Evolutionary conservation across 2,888 invertebrate species (phyloP), one percentile per base, ranked within the genome.

Genomic region (Entomobrya multifasciata): DNA sequence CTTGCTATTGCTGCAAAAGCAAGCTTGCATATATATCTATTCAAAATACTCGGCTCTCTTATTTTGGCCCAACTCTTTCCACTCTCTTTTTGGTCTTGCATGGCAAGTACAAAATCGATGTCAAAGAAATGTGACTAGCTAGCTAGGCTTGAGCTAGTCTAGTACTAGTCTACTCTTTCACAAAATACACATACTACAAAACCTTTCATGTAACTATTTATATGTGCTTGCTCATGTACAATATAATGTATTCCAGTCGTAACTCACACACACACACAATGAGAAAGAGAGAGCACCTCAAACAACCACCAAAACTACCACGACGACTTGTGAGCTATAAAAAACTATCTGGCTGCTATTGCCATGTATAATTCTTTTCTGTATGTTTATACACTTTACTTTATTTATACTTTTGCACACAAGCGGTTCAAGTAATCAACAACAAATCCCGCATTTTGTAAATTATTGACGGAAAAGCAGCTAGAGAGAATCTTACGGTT

Each of bases 81-180:
- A 27, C 30, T 22, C 22, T 4, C n/a, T 17, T 49, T 74, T 36
- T 52, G 52, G 52, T 30, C 27, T 52, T 27, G 49, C 72, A 30
- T 52, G 52, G 49, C 72, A 74, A 74, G 72, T 74, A 77, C 57
- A 57, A 77, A 57, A 77, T 77, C 76, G 76, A 77, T 77, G 76
- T 55, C 57, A 20, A 77, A 77, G 76, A 77, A 77, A 77, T 77
- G 76, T 41, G 52, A 44, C 36, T 36, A 6, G 36, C 8, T 4
- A 6, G 36, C 36, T 36, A 4, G 36, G 36, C 36, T 36, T 6
- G 36, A 36, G 36, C 67, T 67, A 47, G 67, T 47, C 67, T 67
- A 44, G 22, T 22, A 47, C 67, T 67, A 67, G 67, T 67, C 67
- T 67, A 27, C 60, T 27, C 5, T 2, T 20, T 67, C 41, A 67